Conservation (phyloP, 2,113 vertebrate species). For the Trogon surrucura region DNA sequence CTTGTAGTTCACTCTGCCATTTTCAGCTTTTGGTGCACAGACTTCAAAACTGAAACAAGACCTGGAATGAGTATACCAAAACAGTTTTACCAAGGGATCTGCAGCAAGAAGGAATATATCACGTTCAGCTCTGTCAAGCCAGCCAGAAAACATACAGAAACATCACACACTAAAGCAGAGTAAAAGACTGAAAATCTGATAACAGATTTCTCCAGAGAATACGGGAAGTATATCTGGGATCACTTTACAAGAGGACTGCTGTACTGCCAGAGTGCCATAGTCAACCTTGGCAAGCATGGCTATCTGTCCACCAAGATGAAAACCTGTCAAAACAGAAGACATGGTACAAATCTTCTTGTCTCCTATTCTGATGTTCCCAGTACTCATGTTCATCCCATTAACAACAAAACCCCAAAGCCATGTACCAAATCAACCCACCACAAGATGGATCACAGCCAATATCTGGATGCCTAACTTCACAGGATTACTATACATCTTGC, state of each 20-base stretch:
- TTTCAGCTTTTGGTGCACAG: neutral
- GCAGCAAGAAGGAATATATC: neutral
- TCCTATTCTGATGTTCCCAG: neutral
- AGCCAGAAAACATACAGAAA: neutral
- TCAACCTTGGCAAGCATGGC: neutral
- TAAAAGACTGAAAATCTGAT: neutral
- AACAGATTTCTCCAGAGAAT: neutral
- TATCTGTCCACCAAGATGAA: neutral
- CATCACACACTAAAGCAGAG: neutral
- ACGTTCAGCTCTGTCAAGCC: neutral
- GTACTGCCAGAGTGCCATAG: neutral
- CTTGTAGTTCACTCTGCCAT: neutral
- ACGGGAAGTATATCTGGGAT: neutral
- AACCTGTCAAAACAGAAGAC: neutral
- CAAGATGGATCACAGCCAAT: neutral
- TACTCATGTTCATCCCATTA: neutral
- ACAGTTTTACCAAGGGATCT: neutral
- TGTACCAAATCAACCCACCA: neutral
- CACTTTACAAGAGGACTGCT: neutral
- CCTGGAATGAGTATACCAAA: neutral
- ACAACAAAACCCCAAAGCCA: neutral
- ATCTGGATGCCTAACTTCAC: neutral
- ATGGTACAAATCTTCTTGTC: neutral
- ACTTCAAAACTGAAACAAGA: neutral
- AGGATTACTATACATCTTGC: neutral